Evolutionary conservation across 1,140 invertebrate genomes (phyloP).

Genomic region (Drosophila kepulauana): DNA sequence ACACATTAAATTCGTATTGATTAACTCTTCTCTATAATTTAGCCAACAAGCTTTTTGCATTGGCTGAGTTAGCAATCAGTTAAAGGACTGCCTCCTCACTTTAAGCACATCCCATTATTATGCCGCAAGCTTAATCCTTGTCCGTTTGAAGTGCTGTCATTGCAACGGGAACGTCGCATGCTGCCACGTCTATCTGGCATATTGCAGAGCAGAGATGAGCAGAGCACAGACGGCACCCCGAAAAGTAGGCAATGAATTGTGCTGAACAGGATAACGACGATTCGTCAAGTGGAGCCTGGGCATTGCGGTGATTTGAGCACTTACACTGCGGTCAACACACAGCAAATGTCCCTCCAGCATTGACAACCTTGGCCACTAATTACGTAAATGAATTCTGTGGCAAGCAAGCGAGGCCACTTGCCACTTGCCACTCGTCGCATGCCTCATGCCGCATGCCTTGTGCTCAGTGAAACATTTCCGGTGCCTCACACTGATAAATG

Average conservation of each 20-base stretch:
- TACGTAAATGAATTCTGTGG: conserved; percentile 77
- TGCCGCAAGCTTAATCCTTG: not conserved
- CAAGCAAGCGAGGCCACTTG: conserved; percentile 6
- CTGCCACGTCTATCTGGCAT: not conserved
- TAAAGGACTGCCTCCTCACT: not conserved
- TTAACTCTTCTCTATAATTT: not conserved
- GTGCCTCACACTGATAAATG: conserved; percentile 37
- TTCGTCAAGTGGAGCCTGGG: conserved; percentile 3
- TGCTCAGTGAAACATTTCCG: conserved; percentile 23
- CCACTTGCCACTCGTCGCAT: not conserved
- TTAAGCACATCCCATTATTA: not conserved
- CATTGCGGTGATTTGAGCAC: conserved; percentile 67
- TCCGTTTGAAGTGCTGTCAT: not conserved
- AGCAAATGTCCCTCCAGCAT: conserved; percentile 32
- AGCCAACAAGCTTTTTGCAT: too few species aligned
- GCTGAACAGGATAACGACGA: conserved; percentile 16
- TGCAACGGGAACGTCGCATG: not conserved
- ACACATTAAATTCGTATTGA: not conserved
- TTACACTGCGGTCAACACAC: conserved; percentile 58
- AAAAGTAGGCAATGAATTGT: conserved; percentile 34
- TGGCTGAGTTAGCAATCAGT: not conserved
- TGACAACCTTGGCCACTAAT: conserved; percentile 70
- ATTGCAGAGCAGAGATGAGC: not conserved
- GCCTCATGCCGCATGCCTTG: not conserved
- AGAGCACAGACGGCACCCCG: not conserved